A percentile compares a stretch with the other conserved stretches of the same genome.
phyloP scores from a whole-genome alignment of 2,888 invertebrate species.

The Bhutanitis thaidina region DNA sequence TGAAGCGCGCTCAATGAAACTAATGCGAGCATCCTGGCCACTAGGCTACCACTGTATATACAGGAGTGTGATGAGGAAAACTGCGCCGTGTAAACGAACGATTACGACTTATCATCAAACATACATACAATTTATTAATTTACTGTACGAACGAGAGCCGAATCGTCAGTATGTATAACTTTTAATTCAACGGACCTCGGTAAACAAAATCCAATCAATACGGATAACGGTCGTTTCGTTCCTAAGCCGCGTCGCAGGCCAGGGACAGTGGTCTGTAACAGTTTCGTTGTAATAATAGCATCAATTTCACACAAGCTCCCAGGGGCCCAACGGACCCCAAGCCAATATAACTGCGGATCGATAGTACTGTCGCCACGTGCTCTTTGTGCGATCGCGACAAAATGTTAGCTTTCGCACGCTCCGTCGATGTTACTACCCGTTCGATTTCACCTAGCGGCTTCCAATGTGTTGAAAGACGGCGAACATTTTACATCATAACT shows the following conservation, averaged over 20 bases:
- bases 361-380: constrained; percentile 13
- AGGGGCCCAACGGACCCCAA: constrained; percentile 31
- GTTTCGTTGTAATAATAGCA: constrained; percentile 47
- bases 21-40: too few relatives aligned
- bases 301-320: constrained; percentile 56
- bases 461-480: background rate
- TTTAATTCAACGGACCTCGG: background rate
- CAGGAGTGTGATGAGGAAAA: too few relatives aligned
- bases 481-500: background rate
- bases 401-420: background rate
- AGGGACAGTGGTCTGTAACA: constrained; percentile 22
- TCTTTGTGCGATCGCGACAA: background rate
- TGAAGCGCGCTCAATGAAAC: too few relatives aligned
- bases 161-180: too few relatives aligned
- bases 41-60: too few relatives aligned
- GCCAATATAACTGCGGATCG: constrained; percentile 29
- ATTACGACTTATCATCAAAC: too few relatives aligned
- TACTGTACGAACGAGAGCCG: too few relatives aligned
- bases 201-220: constrained; percentile 15
- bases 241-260: constrained; percentile 22
- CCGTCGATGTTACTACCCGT: background rate
- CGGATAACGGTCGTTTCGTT: constrained; percentile 22
- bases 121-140: too few relatives aligned
- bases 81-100: too few relatives aligned
- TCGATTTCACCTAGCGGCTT: background rate